Percentiles rank a stretch among this genome's conserved stretches.
Conservation (phyloP, 2,113 vertebrate species). For the Machaerirhynchus nigripectus region DNA sequence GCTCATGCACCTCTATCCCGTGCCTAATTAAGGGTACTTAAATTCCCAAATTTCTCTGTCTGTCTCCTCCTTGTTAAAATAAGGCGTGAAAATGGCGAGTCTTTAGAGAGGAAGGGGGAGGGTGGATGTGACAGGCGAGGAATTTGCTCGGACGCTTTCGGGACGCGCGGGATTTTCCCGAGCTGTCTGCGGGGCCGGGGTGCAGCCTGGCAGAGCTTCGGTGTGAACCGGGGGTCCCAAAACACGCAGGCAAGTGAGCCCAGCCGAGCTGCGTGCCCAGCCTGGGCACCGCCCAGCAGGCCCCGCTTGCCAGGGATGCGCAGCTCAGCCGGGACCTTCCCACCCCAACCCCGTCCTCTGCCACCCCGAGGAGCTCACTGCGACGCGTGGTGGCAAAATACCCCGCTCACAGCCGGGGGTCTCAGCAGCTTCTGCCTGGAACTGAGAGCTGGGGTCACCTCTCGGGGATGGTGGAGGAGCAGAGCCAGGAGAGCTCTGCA, state of each 20-base stretch:
- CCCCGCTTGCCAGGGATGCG: not conserved
- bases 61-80: not conserved
- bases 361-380: not conserved
- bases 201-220: not conserved
- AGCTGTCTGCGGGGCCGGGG: not conserved
- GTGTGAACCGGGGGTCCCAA: not conserved
- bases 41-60: slow-evolving; percentile 7
- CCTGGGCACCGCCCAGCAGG: not conserved
- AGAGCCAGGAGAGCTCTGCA: not conserved
- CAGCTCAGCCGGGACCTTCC: not conserved
- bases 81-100: not conserved
- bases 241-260: not conserved
- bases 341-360: not conserved
- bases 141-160: not conserved
- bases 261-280: not conserved
- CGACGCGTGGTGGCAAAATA: not conserved
- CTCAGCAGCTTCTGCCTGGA: not conserved
- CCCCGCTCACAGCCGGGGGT: not conserved
- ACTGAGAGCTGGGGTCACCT: not conserved
- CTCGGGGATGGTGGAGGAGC: not conserved
- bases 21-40: not conserved
- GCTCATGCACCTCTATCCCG: not conserved
- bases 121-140: not conserved
- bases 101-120: not conserved
- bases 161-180: not conserved